A percentile compares a stretch with the other conserved stretches of the same genome.
phyloP scores from a whole-genome alignment of 1,140 invertebrate species.

The Drosophila ogumai region DNA sequence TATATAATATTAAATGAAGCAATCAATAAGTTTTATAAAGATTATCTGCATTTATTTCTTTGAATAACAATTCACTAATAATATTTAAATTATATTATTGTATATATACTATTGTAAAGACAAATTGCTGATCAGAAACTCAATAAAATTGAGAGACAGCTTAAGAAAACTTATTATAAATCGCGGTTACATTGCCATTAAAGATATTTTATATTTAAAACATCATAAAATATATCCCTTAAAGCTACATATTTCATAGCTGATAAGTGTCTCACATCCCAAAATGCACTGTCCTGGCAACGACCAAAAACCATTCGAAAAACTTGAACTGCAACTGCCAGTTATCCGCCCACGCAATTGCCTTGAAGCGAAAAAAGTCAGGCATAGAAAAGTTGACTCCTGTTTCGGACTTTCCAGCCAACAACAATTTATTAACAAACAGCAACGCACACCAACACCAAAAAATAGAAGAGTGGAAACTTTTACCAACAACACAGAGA shows the following conservation, averaged over 20 bases:
- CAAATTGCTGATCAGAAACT: not conserved
- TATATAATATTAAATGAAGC: not conserved
- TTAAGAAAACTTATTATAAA: not conserved
- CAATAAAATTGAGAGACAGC: not conserved
- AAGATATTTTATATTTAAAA: not conserved
- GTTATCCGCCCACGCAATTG: slow-evolving; percentile 23
- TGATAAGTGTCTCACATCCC: slow-evolving; percentile 1
- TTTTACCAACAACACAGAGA: slow-evolving; percentile 39
- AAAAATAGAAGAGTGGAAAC: slow-evolving; percentile 22
- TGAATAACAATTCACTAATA: not conserved
- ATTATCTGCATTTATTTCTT: not conserved
- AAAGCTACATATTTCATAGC: slow-evolving; percentile 3
- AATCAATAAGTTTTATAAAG: not conserved
- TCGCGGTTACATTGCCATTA: not conserved
- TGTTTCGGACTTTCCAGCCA: slow-evolving; percentile 44
- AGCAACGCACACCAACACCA: slow-evolving; percentile 3
- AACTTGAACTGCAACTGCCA: slow-evolving; percentile 34
- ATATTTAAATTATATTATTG: not conserved
- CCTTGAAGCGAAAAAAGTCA: slow-evolving; percentile 20
- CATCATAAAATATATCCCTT: not conserved
- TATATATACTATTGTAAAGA: not conserved
- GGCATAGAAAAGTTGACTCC: slow-evolving; percentile 48
- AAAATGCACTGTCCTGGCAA: slow-evolving; percentile 7
- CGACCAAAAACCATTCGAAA: slow-evolving; percentile 1
- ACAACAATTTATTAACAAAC: slow-evolving; percentile 42